These are phyloP conservation scores for Pseudomyrmex gracilis DNA, from an alignment of 1,140 invertebrate species.

Conservation along the genomic window DNA sequence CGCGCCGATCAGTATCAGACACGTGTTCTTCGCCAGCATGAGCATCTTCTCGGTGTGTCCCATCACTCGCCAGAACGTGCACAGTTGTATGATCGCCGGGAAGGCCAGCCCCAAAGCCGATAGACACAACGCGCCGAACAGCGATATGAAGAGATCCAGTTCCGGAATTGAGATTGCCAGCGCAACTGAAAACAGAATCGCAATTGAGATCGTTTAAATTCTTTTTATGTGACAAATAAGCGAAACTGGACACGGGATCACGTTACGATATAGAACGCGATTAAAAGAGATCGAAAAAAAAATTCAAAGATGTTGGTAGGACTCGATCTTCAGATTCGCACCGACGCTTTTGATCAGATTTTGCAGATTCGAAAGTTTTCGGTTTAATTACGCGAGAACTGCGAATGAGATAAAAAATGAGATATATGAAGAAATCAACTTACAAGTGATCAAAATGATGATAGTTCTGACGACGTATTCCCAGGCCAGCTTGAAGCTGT, in stretches of 20 bases:
- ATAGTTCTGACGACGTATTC: conserved; percentile 90
- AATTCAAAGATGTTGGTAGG: no score
- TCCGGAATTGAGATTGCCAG: conserved; percentile 92
- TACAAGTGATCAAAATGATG: conserved; percentile 92
- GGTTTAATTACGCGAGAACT: neutral
- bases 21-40: conserved; percentile 89
- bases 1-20: conserved; percentile 89
- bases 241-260: no score
- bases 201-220: neutral
- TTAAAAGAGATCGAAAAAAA: no score
- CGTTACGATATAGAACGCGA: no score
- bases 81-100: conserved; percentile 93
- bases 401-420: neutral
- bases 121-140: conserved; percentile 94
- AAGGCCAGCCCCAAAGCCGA: conserved; percentile 94
- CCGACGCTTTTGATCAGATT: no score
- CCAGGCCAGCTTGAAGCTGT: conserved; percentile 84
- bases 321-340: no score
- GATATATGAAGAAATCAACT: conserved; percentile 82
- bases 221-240: no score
- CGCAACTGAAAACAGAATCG: conserved; percentile 87
- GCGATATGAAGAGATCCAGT: conserved; percentile 95
- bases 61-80: conserved; percentile 88
- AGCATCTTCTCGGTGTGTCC: conserved; percentile 82
- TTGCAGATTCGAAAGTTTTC: no score